Evolutionary conservation across 2,113 vertebrate genomes (phyloP), one percentile per base, ranked within the genome.

Genomic region (Phylloscopus trochiloides): DNA sequence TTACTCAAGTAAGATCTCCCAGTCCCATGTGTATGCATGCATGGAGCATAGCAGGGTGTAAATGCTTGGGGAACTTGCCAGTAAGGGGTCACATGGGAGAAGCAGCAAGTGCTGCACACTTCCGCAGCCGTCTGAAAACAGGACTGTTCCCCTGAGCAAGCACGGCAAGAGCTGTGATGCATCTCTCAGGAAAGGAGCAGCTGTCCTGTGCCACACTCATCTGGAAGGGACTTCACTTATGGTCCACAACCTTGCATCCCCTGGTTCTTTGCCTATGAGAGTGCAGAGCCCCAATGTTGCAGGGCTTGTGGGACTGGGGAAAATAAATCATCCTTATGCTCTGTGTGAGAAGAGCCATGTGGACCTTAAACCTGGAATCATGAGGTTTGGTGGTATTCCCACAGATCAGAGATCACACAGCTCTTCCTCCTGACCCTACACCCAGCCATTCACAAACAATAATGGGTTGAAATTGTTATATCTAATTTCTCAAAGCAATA

Each of bases 81-180:
- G 77, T 24, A 11, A 50, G 70, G 6, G 28, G 47, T 88, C 72
- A 88, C 50, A 19, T 88, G 94, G 86, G 32, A 61, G 91, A 19
- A 15, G 89, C 72, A 72, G 84, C 38, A 21, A 9, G 2, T 28
- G 34, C 71, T 68, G 66, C 43, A 19, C 4, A 0, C 36, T 94
- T 93, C 83, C 3, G 4, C 59, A 76, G 70, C 71, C 19, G 3
- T 57, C 36, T 42, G 38, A 31, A 52, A 67, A 17, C 43, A 59
- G 71, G 59, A 3, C 54, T 29, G 43, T 25, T 50, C 22, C 79
- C 48, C 59, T 14, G 19, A 55, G 29, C 4, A 13, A 11, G 78
- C 51, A 24, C 3, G 0, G 38, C 43, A 15, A 0, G 1, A 55
- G 52, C 78, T n/a, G 20, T 1, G 1, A 3, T 0, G 8, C 31